Evolutionary conservation across 2,113 vertebrate genomes (phyloP), one percentile per base, ranked within the genome.

Genomic region (Amphiprion ocellaris): DNA sequence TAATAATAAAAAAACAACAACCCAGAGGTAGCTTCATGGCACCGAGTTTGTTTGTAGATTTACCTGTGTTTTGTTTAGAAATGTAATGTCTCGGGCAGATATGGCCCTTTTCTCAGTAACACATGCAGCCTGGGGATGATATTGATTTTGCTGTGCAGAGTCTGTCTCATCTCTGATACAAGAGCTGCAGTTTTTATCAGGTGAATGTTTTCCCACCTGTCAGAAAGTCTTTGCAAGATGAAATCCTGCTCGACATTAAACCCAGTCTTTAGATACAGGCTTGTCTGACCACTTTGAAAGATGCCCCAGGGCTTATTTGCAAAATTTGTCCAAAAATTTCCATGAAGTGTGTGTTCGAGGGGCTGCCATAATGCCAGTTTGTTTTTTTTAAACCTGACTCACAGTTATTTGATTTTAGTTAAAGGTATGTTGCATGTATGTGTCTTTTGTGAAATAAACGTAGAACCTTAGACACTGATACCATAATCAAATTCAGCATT

Each of bases 101-200:
- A 21, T 41, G 52, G 56, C 41, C 59, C 69, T 69, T 83, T 26
- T 59, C 72, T 37, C 33, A 9, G 14, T 14, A 76, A 89, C 87
- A 82, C 69, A 81, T 67, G 79, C 84, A 86, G 87, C 77, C 81
- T 28, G 74, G 73, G 76, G 82, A 90, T 81, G 64, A 30, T 94
- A 93, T 94, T 92, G 94, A 93, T 94, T 26, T 94, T 90, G 84
- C 87, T 88, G 82, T 90, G 59, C 75, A 67, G 79, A 84, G 82
- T 85, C 83, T 80, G 88, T 91, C 90, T 92, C 88, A 82, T 87
- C 87, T 89, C 41, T 86, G 84, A 84, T 83, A 82, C 78, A 77
- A 81, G 69, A 65, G 80, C 73, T 84, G 81, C 50, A 5, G 56
- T 64, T 88, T 87, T 87, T 86, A 72, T 77, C 89, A 85, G 86